phyloP scores from a whole-genome alignment of 2,113 vertebrate genomes.

The Cynocephalus volans region DNA sequence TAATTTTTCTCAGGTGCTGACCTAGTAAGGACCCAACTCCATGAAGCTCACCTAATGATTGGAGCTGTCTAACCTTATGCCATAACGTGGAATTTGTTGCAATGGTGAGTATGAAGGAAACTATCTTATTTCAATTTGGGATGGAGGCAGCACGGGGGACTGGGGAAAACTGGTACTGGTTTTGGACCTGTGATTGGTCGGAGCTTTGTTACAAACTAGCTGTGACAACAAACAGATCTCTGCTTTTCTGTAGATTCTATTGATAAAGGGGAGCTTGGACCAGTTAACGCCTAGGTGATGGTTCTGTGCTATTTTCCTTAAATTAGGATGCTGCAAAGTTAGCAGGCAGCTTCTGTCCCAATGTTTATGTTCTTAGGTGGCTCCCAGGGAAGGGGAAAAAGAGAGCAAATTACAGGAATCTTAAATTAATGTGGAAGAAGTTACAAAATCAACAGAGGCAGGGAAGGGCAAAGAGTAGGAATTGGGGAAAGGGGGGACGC shows the following conservation, averaged over 20 bases:
- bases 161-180: neutral
- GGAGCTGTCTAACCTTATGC: neutral
- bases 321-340: neutral
- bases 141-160: neutral
- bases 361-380: neutral
- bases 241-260: neutral
- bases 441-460: constrained; percentile 15
- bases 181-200: neutral
- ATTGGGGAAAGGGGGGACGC: neutral
- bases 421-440: constrained; percentile 47
- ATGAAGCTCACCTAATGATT: neutral
- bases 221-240: neutral
- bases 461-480: neutral
- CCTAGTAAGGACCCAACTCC: neutral
- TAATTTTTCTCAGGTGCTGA: constrained; percentile 86
- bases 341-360: neutral
- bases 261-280: neutral
- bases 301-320: neutral
- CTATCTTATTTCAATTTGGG: constrained; percentile 14
- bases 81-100: neutral
- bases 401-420: constrained; percentile 3
- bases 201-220: neutral
- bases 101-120: neutral
- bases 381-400: neutral
- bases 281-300: neutral